A percentile compares a stretch with the other conserved stretches of the same genome.
phyloP scores from a whole-genome alignment of 2,113 vertebrate species.

The Gorilla gorilla region DNA sequence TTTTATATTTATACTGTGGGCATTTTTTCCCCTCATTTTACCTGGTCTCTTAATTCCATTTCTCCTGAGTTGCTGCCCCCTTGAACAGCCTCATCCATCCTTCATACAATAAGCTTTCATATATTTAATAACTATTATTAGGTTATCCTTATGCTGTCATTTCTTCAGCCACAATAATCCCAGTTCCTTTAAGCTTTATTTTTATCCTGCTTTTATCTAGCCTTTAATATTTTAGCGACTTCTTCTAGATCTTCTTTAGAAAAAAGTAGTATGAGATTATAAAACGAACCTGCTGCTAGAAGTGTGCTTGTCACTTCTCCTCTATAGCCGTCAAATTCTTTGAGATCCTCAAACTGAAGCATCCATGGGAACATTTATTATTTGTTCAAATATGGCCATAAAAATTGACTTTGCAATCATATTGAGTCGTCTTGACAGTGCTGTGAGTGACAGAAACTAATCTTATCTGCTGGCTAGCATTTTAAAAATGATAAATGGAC shows the following conservation, averaged over 20 bases:
- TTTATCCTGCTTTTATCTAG: neutral
- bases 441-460: constrained; percentile 74
- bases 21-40: neutral
- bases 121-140: constrained; percentile 54
- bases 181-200: constrained; percentile 47
- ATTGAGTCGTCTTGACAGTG: constrained; percentile 70
- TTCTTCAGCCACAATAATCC: constrained; percentile 7
- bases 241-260: constrained; percentile 29
- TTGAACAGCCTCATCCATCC: neutral
- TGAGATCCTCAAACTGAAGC: constrained; percentile 42
- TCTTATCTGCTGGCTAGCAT: constrained; percentile 70
- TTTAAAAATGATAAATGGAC: constrained; percentile 77
- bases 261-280: constrained; percentile 18
- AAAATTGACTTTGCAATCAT: constrained; percentile 75
- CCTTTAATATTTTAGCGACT: constrained; percentile 41
- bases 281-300: neutral
- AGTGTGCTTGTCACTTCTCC: constrained; percentile 23
- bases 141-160: neutral
- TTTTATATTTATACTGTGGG: neutral
- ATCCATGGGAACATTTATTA: constrained; percentile 68
- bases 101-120: neutral
- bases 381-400: constrained; percentile 70
- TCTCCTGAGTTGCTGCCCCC: neutral
- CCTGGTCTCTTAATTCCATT: neutral
- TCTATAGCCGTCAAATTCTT: constrained; percentile 43